A percentile compares a stretch with the other conserved stretches of the same genome.
Evolutionary conservation across 2,797 vertebrate species (phyloP).

Genomic region (Cichlasoma orientale): DNA sequence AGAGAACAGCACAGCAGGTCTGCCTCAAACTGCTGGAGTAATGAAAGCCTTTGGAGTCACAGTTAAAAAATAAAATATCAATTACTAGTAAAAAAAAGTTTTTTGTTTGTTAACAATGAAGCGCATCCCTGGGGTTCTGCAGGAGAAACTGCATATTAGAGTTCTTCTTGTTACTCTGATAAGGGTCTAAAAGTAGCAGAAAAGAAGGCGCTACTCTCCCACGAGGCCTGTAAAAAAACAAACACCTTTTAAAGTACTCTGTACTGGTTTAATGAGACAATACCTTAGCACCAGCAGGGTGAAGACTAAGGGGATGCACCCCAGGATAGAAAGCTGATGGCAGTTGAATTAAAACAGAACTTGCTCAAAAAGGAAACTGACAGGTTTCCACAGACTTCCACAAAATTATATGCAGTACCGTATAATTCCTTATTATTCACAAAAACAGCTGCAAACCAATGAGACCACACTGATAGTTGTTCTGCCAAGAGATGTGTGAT

Average conservation of each 20-base stretch:
- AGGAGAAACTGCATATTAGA: constrained; percentile 6
- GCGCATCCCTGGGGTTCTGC: not conserved
- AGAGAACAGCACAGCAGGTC: not conserved
- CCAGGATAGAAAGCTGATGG: not conserved
- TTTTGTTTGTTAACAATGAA: constrained; percentile 13
- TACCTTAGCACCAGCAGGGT: not conserved
- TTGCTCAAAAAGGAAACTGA: not conserved
- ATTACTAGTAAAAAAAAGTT: not conserved
- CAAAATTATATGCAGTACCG: not conserved
- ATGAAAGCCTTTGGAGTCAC: not conserved
- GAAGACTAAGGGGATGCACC: not conserved
- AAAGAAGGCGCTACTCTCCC: not conserved
- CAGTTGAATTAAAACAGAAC: constrained; percentile 1
- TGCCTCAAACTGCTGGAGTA: constrained; percentile 6
- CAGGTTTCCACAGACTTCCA: not conserved
- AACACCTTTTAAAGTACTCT: not conserved
- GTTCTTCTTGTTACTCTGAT: constrained; percentile 9
- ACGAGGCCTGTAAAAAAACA: not conserved
- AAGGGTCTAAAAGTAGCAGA: not conserved
- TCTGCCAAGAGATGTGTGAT: not conserved
- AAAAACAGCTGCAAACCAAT: not conserved
- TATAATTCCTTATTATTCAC: not conserved
- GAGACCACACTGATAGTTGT: not conserved
- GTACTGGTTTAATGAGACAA: constrained; percentile 16
- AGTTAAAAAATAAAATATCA: not conserved